Evolutionary conservation across 1,140 invertebrate genomes (phyloP), one percentile per base, ranked within the genome.

Genomic region (Eupeodes corollae): DNA sequence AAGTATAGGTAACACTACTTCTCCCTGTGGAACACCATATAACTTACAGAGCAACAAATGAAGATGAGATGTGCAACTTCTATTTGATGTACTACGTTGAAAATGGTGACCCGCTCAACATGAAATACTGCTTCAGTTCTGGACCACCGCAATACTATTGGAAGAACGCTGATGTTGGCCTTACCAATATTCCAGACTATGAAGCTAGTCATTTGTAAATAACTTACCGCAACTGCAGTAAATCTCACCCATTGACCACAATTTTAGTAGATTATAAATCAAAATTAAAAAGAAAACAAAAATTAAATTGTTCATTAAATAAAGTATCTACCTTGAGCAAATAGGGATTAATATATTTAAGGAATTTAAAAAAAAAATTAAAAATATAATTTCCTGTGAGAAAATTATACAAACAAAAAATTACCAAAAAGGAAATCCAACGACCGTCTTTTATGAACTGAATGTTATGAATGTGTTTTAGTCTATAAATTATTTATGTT

Each of bases 1-100:
- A 42, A 21, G 30, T 42, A 9, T 2, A 11, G 11, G 16, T n/a
- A 19, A 1, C n/a, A 42, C 6, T 26, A n/a, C 9, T 8, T 5
- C 26, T 2, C n/a, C 13, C 5, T 42, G 8, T 42, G 11, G 18
- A 30, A 30, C 19, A 41, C 21, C 26, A 34, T 44, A 35, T 37
- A 38, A 48, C 43, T 51, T 38, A 48, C 66, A 88, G 89, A 1
- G 68, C 81, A 8, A 96, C 93, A 13, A 89, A 89, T 55, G 77
- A 85, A 16, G 91, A 99, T 64, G 96, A 99, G 73, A 99, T 99
- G 96, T 99, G 96, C 74, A 99, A 99, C 71, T 98, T 99, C 69
- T 99, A 99, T 71, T 69, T 99, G 15, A 97, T 99, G 92, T 98
- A 97, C 70, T 99, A 91, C 72, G 88, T 93, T 1, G 79, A 91